Evolutionary conservation across 2,797 vertebrate genomes (phyloP), one percentile per base, ranked within the genome.

Genomic region (Xenops minutus): DNA sequence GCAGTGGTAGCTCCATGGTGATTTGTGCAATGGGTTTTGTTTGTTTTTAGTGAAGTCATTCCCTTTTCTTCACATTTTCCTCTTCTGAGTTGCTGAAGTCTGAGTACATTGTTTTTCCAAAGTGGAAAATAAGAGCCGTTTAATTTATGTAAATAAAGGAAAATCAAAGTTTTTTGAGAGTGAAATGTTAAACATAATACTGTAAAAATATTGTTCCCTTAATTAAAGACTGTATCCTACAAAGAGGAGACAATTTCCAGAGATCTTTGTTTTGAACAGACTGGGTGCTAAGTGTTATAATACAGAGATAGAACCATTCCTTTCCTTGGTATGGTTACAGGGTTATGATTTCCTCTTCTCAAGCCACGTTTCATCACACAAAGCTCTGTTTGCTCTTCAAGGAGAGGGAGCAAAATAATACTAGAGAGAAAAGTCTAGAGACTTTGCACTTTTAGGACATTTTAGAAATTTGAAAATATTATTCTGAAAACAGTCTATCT

Each of bases 41-140:
- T 95, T 92, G 54, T 8, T 92, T 95, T 83, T 52, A 49, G 34
- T 84, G 75, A 94, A 91, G 72, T 93, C 55, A 56, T 89, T 88
- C 27, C 6, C 2, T 81, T 87, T 68, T 85, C 56, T 94, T 92
- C 79, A 74, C 29, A 13, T 88, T 85, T 95, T 88, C 85, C 58
- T 77, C 36, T 29, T 72, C 37, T 55, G 59, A 85, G 32, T 86
- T 92, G 79, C 58, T 82, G 39, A 94, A 79, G 22, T 66, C 43
- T 51, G 43, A 86, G 39, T 66, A 51, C 48, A 43, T 88, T 91
- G 41, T 76, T 91, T 91, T 94, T 92, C 67, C n/a, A 24, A 52
- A 41, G 6, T 43, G 48, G 64, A 96, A 96, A 92, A 67, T 30
- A 46, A 51, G 49, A 76, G 23, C 46, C 26, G 39, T 37, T 87